Base-by-base conservation (phyloP, 2,888 invertebrate genomes). In the Megastigmus dorsalis region DNA sequence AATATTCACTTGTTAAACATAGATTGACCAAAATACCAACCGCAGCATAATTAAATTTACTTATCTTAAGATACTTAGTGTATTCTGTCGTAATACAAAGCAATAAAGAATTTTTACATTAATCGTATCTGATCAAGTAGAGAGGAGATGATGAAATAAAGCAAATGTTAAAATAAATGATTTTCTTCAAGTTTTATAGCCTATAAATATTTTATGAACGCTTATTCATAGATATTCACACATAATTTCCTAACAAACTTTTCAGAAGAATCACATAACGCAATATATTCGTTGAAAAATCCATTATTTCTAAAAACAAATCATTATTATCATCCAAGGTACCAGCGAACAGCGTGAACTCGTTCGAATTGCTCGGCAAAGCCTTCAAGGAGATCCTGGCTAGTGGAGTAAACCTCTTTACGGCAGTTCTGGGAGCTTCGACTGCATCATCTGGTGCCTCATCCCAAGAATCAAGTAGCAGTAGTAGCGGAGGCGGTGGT, bases 371-470 rank as follows among this genome's bases (percentile, higher is more conserved):
- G 3, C 74, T 87, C 28, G 79, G 82, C 23, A 79, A 75, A 3
- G 79, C 86, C 2, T 65, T 87, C 33, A 84, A 87, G 68, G 85
- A 86, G 9, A 81, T 87, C 55, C 36, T 88, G 5, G 82, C 83
- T 7, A 83, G 84, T 3, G 81, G 83, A 7, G 65, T 85, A 4
- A 81, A 83, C 26, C 77, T 87, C 4, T 80, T 83, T 0, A 78
- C 82, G 3, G 81, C 85, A 3, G 50, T 87, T 4, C 76, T 86
- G 15, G 80, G 80, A 50, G 82, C 84, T 3, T 76, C 83, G 5
- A 81, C 84, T 7, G 83, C 84, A 18, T 77, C 87, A 9, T 59
- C 84, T 0, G 84, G 84, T n/a, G 82, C 84, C 2, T 85, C 86
- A 2, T 84, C 82, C 45, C 60, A 38, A 23, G 20, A 18, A 5